Conservation (phyloP, 2,888 invertebrate species). For the Harpagoxenus sublaevis region DNA sequence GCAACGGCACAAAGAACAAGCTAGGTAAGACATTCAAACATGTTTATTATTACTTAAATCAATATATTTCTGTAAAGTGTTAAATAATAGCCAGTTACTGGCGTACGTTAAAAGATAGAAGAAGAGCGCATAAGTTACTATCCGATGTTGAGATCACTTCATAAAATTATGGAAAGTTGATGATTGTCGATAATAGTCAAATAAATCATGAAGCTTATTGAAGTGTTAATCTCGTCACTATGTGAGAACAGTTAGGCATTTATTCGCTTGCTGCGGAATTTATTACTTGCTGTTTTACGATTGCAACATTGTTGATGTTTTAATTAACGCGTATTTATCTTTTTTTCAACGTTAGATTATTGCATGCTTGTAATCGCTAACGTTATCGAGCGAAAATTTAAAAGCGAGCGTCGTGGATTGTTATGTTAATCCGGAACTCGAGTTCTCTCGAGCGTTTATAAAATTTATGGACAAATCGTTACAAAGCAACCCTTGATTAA, state of each 20-base stretch:
- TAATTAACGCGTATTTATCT: constrained; percentile 29
- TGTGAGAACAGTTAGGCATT: neutral
- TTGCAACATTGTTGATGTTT: constrained; percentile 8
- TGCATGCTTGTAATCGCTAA: neutral
- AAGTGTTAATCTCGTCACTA: constrained; percentile 2
- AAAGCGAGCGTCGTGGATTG: neutral
- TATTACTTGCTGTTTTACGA: constrained; percentile 15
- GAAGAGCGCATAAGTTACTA: neutral
- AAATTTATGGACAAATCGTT: neutral
- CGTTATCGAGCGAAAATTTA: neutral
- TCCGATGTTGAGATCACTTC: neutral
- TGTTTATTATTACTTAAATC: neutral
- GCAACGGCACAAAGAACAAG: constrained; percentile 86
- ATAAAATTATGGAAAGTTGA: neutral
- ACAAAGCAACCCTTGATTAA: constrained; percentile 26
- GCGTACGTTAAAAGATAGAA: neutral
- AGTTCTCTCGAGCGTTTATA: neutral
- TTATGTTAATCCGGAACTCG: constrained; percentile 8
- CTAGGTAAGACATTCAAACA: constrained; percentile 80
- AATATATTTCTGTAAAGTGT: neutral
- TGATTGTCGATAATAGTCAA: constrained; percentile 4
- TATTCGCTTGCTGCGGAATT: neutral
- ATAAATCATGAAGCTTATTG: constrained; percentile 41
- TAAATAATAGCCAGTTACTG: neutral
- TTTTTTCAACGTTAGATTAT: constrained; percentile 10